These are phyloP conservation scores for Melanotaenia nigrans DNA, from an alignment of 2,797 vertebrate genomes.

Conservation along the genomic window DNA sequence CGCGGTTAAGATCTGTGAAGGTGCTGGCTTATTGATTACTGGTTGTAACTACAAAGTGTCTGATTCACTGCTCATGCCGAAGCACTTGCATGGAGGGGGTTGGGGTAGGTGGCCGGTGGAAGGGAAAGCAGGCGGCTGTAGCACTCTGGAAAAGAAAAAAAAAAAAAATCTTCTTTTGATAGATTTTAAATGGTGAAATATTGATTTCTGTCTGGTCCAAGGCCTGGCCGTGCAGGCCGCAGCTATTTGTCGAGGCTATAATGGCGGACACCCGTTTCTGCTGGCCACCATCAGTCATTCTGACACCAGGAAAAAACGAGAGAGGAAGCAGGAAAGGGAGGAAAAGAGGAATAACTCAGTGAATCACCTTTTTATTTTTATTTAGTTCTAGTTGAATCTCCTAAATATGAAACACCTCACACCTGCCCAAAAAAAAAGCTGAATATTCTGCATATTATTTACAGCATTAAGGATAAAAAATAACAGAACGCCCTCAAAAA, in stretches of 20 bases:
- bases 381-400: slow-evolving; percentile 6
- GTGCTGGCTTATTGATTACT: slow-evolving; percentile 82
- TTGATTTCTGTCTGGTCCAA: slow-evolving; percentile 90
- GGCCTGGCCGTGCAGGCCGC: slow-evolving; percentile 66
- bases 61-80: slow-evolving; percentile 74
- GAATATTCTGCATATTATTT: slow-evolving; percentile 12
- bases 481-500: slow-evolving; percentile 36
- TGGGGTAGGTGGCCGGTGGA: slow-evolving; percentile 35
- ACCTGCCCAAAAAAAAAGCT: background rate
- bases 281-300: slow-evolving; percentile 89
- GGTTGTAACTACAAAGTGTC: slow-evolving; percentile 77
- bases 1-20: slow-evolving; percentile 78
- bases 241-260: slow-evolving; percentile 73
- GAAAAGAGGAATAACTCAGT: slow-evolving; percentile 64
- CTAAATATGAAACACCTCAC: background rate
- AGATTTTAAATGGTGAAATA: slow-evolving; percentile 98
- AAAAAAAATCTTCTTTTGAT: slow-evolving; percentile 82
- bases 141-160: slow-evolving; percentile 23
- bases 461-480: slow-evolving; percentile 1
- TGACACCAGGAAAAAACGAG: slow-evolving; percentile 73
- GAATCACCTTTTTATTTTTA: slow-evolving; percentile 40
- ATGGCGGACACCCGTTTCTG: slow-evolving; percentile 66
- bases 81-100: slow-evolving; percentile 23
- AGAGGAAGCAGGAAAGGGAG: slow-evolving; percentile 51
- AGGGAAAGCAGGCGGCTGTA: slow-evolving; percentile 44